Evolutionary conservation across 2,797 vertebrate species (phyloP).

Genomic region (Gambusia yucatana): DNA sequence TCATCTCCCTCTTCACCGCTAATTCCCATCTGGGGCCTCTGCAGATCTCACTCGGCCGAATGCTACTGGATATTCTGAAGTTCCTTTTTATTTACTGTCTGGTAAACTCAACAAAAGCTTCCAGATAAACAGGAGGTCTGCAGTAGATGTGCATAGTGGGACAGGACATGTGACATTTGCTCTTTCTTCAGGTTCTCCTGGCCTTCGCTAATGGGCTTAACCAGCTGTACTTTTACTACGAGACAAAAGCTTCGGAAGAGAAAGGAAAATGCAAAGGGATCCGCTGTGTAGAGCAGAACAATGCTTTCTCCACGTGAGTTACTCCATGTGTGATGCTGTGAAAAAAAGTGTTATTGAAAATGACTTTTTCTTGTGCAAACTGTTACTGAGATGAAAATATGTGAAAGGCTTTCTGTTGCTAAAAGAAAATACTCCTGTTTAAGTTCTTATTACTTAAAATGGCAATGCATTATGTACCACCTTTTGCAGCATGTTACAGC

Average conservation of each 20-base stretch:
- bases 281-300: conserved; percentile 95
- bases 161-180: background rate
- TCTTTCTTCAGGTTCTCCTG: conserved; percentile 81
- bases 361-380: background rate
- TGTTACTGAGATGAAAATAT: conserved; percentile 13
- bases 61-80: conserved; percentile 98
- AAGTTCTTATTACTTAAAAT: background rate
- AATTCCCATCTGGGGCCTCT: conserved; percentile 98
- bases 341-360: conserved; percentile 10
- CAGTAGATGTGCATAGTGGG: background rate
- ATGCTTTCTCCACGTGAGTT: conserved; percentile 98
- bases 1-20: conserved; percentile 98
- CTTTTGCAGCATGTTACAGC: background rate
- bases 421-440: conserved; percentile 11
- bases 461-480: background rate
- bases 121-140: background rate
- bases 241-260: conserved; percentile 81
- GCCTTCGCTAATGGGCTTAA: conserved; percentile 98
- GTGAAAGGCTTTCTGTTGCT: conserved; percentile 25
- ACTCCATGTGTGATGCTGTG: conserved; percentile 8
- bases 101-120: conserved; percentile 59
- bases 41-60: conserved; percentile 96
- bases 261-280: conserved; percentile 91
- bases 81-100: conserved; percentile 99
- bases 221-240: conserved; percentile 98